Percentiles rank a stretch among this genome's conserved stretches.
Conservation (phyloP, 2,113 vertebrate genomes). For the Neofelis nebulosa region DNA sequence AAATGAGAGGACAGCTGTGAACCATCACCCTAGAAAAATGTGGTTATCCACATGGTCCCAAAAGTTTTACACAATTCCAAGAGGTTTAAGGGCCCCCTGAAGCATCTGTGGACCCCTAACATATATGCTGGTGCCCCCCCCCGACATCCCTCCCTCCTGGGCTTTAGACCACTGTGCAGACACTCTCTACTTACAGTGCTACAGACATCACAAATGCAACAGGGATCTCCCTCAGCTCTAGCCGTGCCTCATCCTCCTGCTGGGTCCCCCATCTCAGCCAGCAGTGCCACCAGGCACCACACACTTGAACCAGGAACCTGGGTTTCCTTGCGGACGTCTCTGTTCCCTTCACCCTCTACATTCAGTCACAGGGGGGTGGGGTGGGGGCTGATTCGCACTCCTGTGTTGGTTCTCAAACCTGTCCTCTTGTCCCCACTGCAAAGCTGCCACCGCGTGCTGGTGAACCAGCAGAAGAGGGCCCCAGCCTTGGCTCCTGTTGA, state of each 20-base stretch:
- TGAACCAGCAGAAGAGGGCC: rapidly evolving
- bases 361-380: rapidly evolving
- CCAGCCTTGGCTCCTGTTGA: too few relatives aligned
- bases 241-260: background rate
- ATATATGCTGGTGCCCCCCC: background rate
- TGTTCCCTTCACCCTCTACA: background rate
- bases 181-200: background rate
- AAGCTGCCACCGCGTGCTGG: background rate
- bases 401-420: background rate
- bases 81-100: background rate
- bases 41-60: background rate
- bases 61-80: background rate
- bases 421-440: background rate
- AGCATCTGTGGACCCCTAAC: background rate
- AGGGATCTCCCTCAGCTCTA: background rate
- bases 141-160: background rate
- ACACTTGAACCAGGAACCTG: background rate
- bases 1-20: background rate
- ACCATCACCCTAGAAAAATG: background rate
- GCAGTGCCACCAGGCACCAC: too few relatives aligned
- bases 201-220: background rate
- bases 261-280: rapidly evolving
- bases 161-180: background rate
- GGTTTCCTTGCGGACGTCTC: too few relatives aligned
- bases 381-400: background rate